These are phyloP conservation scores for Kuschelorhynchus macadamiae DNA, from an alignment of 2,888 invertebrate species.

Conservation along the genomic window DNA sequence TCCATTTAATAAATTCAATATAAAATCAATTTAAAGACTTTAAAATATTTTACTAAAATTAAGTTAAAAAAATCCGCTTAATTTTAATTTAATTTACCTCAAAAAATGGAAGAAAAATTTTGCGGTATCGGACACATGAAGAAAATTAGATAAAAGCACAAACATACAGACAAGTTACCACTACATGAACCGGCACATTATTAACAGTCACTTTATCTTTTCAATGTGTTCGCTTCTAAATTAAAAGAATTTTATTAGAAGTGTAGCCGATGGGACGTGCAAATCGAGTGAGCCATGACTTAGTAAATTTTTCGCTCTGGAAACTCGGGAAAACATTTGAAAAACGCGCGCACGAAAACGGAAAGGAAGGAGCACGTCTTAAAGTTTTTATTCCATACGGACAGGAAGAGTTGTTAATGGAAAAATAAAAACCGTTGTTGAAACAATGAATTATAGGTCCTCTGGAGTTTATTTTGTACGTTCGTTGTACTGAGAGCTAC, in stretches of 20 bases:
- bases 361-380: conserved; percentile 26
- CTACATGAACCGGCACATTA: too few species aligned
- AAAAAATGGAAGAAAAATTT: too few species aligned
- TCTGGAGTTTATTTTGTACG: not conserved
- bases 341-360: conserved; percentile 44
- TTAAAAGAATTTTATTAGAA: conserved; percentile 36
- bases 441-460: conserved; percentile 22
- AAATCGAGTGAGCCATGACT: conserved; percentile 45
- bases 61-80: too few species aligned
- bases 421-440: conserved; percentile 29
- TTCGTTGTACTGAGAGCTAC: too few species aligned
- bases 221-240: conserved; percentile 36
- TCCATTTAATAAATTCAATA: too few species aligned
- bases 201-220: too few species aligned
- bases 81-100: too few species aligned
- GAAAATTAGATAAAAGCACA: too few species aligned
- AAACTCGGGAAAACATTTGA: conserved; percentile 42
- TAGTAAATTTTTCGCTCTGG: conserved; percentile 44
- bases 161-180: too few species aligned
- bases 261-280: conserved; percentile 39
- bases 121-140: too few species aligned
- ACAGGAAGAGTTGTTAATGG: conserved; percentile 7
- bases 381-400: conserved; percentile 30
- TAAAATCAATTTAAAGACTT: too few species aligned
- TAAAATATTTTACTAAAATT: too few species aligned